phyloP scores from a whole-genome alignment of 2,113 vertebrate species.

The Notothenia coriiceps region DNA sequence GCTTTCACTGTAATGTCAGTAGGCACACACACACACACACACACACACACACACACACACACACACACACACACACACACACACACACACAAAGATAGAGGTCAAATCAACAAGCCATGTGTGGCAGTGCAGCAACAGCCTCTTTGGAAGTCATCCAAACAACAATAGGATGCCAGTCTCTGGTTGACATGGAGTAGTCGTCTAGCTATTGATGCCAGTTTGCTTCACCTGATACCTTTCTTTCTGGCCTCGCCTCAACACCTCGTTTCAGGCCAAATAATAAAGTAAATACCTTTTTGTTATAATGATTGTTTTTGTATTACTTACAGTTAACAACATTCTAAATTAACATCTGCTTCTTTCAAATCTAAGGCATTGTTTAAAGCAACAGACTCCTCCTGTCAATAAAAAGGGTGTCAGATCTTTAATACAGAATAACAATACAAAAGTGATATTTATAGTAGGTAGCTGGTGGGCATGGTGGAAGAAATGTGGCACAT shows the following conservation, averaged over 20 bases:
- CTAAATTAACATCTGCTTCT: background rate
- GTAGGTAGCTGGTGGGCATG: background rate
- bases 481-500: background rate
- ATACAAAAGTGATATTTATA: slow-evolving; percentile 2
- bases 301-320: too few relatives aligned
- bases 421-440: background rate
- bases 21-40: slow-evolving; percentile 44
- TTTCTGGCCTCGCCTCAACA: slow-evolving; percentile 13
- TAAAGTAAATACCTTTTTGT: background rate
- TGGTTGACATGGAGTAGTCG: slow-evolving; percentile 36
- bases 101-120: slow-evolving; percentile 36
- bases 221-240: slow-evolving; percentile 38
- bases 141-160: slow-evolving; percentile 49
- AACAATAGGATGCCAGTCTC: slow-evolving; percentile 49
- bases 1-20: slow-evolving; percentile 77
- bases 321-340: background rate
- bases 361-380: background rate
- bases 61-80: slow-evolving; percentile 41
- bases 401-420: background rate
- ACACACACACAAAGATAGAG: slow-evolving; percentile 32
- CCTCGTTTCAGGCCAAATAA: background rate
- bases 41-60: slow-evolving; percentile 26
- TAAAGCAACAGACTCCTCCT: background rate
- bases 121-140: background rate
- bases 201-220: background rate